Evolutionary conservation across 2,113 vertebrate species (phyloP), one percentile per base, ranked within the genome.

Genomic region (Protobothrops mucrosquamatus): DNA sequence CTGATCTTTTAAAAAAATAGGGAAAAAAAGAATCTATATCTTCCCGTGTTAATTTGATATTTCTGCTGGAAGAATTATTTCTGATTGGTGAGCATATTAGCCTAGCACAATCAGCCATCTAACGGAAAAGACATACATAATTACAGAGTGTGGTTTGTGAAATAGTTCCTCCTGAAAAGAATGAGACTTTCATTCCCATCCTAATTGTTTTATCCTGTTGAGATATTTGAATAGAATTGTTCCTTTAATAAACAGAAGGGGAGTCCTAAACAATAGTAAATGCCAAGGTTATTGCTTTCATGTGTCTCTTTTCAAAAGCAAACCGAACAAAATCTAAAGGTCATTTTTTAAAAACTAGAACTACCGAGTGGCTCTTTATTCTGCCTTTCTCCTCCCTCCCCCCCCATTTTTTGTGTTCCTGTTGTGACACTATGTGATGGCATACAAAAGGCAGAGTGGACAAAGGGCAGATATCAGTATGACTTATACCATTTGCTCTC

Each of bases 251-350:
- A 92, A 69, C 55, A 51, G 87, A 89, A 56, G 51, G 74, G 85
- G 14, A 95, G 92, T 94, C 59, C 74, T 93, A 61, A 94, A 92
- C 10, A 92, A 92, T 48, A 61, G 48, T 29, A 29, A 94, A 92
- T 48, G 91, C 43, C 9, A 29, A 48, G 64, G 20, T 92, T 11
- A 88, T 92, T 93, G 92, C 22, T 93, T 92, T 90, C 6, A 74
- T 90, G 11, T 88, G 29, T 94, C 90, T 89, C 18, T 89, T 96
- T 94, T 88, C 87, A 29, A 92, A n/a, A 91, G 91, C 7, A 93
- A 90, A 89, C 10, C 87, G 12, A 74, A 61, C 59, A 43, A 86
- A 92, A 91, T 55, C 92, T 24, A 93, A 91, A 92, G 4, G 85
- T 93, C 34, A 88, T 88, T 51, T 93, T 91, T 88, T 92, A 90